These are phyloP conservation scores for Cassiopea xamachana DNA, from an alignment of 30 jellyfish, hydroid and myxozoan genomes.

Conservation along the genomic window DNA sequence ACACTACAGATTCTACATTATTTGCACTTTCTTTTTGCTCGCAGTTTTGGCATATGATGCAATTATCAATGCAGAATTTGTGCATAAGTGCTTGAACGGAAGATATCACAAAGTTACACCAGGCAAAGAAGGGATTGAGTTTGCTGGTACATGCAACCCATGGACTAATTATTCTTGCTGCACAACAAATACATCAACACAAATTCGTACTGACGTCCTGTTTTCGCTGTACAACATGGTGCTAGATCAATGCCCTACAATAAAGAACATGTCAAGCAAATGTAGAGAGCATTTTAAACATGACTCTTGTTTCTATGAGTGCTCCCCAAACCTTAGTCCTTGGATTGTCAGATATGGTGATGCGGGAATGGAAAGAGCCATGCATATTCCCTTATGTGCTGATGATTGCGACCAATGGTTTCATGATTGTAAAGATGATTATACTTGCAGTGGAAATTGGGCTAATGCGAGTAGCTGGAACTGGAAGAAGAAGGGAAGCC, in stretches of 20 bases:
- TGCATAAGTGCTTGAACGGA: conserved; percentile 82
- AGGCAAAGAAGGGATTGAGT: conserved; percentile 85
- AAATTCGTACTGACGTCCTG: conserved; percentile 80
- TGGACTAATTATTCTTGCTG: conserved; percentile 96
- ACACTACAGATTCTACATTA: neutral
- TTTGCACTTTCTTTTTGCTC: neutral
- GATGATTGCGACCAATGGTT: conserved; percentile 93
- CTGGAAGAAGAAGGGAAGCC: conserved; percentile 88
- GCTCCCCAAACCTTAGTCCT: conserved; percentile 95
- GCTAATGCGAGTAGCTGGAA: conserved; percentile 73
- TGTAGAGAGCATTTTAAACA: conserved; percentile 85
- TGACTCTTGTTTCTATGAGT: conserved; percentile 95
- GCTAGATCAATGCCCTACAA: conserved; percentile 93
- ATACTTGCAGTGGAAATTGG: conserved; percentile 97
- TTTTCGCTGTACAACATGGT: conserved; percentile 78
- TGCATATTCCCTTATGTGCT: conserved; percentile 89
- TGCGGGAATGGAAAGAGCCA: conserved; percentile 85
- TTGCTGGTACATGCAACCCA: conserved; percentile 79
- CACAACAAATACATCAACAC: conserved; percentile 76
- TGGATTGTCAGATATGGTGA: conserved; percentile 81
- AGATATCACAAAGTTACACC: conserved; percentile 81
- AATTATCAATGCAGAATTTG: conserved; percentile 9
- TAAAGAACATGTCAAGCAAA: conserved; percentile 77
- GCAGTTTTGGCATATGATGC: neutral
- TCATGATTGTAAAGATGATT: conserved; percentile 88